These are phyloP conservation scores for Myotis vivesi DNA, from an alignment of 2,797 vertebrate species.

Conservation along the genomic window DNA sequence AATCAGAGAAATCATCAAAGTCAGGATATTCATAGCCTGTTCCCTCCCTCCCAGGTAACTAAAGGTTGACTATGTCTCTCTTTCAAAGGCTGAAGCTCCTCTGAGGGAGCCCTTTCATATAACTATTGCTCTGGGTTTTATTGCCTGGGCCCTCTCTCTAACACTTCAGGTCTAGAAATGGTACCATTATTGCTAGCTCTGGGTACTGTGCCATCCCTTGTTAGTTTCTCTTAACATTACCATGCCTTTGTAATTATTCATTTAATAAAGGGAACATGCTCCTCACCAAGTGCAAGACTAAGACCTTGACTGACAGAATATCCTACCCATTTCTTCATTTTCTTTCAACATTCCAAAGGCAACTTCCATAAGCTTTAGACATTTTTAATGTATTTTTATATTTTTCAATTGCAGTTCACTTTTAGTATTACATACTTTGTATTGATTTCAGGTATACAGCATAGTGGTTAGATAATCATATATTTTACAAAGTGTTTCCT, in stretches of 20 bases:
- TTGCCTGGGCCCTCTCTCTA: not conserved
- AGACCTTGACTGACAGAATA: not conserved
- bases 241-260: not conserved
- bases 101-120: not conserved
- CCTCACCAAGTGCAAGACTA: not conserved
- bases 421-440: not conserved
- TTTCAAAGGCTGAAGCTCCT: not conserved
- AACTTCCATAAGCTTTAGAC: not conserved
- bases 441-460: not conserved
- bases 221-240: not conserved
- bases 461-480: not conserved
- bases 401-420: not conserved
- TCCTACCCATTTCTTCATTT: not conserved
- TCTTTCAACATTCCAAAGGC: not conserved
- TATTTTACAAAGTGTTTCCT: too few relatives aligned
- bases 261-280: not conserved
- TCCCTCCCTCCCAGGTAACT: not conserved
- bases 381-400: not conserved
- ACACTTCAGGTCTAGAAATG: not conserved
- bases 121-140: not conserved
- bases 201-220: not conserved
- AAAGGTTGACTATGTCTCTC: not conserved
- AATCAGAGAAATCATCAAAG: not conserved
- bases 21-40: not conserved
- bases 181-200: too few relatives aligned